These are phyloP conservation scores for Pantherophis guttatus DNA, from an alignment of 2,113 vertebrate genomes.

Conservation along the genomic window DNA sequence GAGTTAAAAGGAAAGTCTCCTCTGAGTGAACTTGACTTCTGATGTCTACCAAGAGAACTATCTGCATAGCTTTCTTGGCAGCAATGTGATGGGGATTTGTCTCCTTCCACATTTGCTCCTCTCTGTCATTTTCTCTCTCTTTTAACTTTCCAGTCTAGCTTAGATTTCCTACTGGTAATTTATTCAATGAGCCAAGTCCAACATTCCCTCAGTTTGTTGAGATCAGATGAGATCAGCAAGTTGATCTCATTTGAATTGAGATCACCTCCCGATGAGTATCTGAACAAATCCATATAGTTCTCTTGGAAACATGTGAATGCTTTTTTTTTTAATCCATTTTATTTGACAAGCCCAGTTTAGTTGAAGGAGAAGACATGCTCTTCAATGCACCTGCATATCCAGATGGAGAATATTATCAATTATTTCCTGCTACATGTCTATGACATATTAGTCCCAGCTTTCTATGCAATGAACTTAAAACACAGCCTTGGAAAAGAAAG, in stretches of 20 bases:
- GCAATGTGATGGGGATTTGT: not conserved
- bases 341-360: not conserved
- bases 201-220: not conserved
- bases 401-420: not conserved
- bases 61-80: not conserved
- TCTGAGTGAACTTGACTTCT: not conserved
- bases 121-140: not conserved
- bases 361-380: not conserved
- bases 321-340: not conserved
- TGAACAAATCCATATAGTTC: not conserved
- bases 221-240: not conserved
- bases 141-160: not conserved
- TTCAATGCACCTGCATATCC: not conserved
- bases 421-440: not conserved
- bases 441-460: not conserved
- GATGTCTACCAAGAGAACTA: not conserved
- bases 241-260: not conserved
- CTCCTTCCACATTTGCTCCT: not conserved
- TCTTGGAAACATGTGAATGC: not conserved
- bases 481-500: not conserved
- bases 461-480: not conserved
- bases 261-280: not conserved
- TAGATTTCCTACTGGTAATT: not conserved
- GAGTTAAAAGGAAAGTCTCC: not conserved
- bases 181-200: not conserved